Base-by-base conservation (phyloP, 2,888 invertebrate genomes). In the Drosophila borborema region DNA sequence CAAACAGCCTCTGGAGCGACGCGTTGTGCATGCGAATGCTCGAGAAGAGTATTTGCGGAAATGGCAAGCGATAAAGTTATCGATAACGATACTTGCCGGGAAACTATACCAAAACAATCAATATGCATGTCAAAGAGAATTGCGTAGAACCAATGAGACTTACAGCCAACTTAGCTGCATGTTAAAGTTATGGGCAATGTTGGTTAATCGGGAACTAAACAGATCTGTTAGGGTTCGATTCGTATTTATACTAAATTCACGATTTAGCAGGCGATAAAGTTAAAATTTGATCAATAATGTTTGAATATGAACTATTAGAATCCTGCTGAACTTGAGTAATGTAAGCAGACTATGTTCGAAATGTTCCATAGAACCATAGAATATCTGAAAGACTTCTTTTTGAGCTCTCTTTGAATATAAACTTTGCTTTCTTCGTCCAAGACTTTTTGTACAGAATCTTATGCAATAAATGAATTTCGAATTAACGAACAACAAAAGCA, bases 11-110 rank as follows among this genome's bases (percentile, higher is more conserved):
- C 12, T 53, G 38, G 45, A 34, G 34, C 31, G 43, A 34, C 55
- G 70, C 75, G 61, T 43, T 62, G 20, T 69, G 76, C 69, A 77
- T 77, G 64, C 75, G 64, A 76, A 79, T 79, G 59, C 38, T 38
- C 23, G 36, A 49, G 61, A 41, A 51, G 53, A 28, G 28, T 28
- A 28, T 36, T 63, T 60, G 80, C 77, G 77, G 77, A 77, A 75
- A 62, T 69, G 61, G n/a, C 34, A 46, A 46, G 20, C 64, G 49
- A 64, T 40, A 66, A 36, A 36, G 36, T 51, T 65, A 65, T 41
- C 69, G 72, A 58, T 55, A 62, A 18, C 48, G 16, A 68, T 55
- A 51, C 36, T 20, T 18, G 55, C 55, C 31, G 41, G 28, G 28
- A 38, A 53, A 53, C 53, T 40, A 55, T n/a, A 10, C n/a, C 54